Evolutionary conservation across 2,797 vertebrate species (phyloP), one percentile per base, ranked within the genome.

Genomic region (Helostoma temminkii): DNA sequence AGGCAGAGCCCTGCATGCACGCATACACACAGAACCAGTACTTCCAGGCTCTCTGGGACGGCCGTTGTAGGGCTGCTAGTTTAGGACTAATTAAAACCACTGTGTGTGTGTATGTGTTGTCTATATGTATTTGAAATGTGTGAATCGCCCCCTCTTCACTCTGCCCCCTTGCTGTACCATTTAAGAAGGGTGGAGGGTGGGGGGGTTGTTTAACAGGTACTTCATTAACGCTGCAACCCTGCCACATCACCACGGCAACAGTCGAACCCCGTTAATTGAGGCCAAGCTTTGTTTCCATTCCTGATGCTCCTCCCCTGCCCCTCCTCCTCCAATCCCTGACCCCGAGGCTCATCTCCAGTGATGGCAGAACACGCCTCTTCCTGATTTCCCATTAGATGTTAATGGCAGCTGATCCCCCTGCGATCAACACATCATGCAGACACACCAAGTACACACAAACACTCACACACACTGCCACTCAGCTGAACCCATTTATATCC

Each of bases 71-170:
- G 88, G 85, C 81, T 89, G 88, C 88, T 91, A 91, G 92, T 93
- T 93, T 91, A 90, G 85, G 85, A 89, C 92, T 94, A 94, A 95
- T 95, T 94, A 94, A 93, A 94, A 92, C 77, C 85, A 88, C 79
- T 80, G 82, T 73, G 71, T 64, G 71, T 64, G 39, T 61, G 76
- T 73, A 70, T 66, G 60, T 70, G 71, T 75, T 81, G 78, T 81
- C 69, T 76, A 48, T 71, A 83, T 80, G 66, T 85, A 78, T 77
- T 75, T 74, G 82, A 84, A 84, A 84, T 78, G 82, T 81, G 79
- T 57, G 76, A 87, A 87, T 85, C 26, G 53, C 85, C 76, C 53
- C 66, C 67, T 76, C 80, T 83, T 59, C 75, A 59, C 72, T 69
- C 49, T 73, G 73, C 83, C 81, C 75, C 72, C 79, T 74, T 77